Percentiles rank a stretch among this genome's conserved stretches.
Evolutionary conservation across 2,113 vertebrate species (phyloP).

Genomic region (Pteropus alecto): DNA sequence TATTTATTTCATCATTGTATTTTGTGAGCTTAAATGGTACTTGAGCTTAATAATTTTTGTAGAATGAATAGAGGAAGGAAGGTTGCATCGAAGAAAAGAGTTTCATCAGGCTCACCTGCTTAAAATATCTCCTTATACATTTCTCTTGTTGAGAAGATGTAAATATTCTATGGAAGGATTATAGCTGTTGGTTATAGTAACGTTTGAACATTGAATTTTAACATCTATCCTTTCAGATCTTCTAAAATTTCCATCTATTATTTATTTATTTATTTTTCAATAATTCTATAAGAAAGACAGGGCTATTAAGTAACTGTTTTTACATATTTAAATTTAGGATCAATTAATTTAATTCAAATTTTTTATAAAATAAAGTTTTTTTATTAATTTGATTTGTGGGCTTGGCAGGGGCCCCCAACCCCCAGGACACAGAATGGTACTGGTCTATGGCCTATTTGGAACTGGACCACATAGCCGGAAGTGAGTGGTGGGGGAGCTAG

Average conservation of each 20-base stretch:
- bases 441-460: too few species aligned
- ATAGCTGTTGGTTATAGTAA: neutral
- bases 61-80: neutral
- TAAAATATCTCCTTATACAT: neutral
- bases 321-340: neutral
- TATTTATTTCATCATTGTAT: neutral
- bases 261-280: conserved; percentile 14
- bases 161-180: neutral
- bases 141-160: neutral
- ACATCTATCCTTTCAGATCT: neutral
- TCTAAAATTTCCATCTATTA: neutral
- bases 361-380: neutral
- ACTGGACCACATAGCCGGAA: too few species aligned
- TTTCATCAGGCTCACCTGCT: neutral
- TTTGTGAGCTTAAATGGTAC: neutral
- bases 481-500: too few species aligned
- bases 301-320: neutral
- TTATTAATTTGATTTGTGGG: neutral
- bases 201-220: neutral
- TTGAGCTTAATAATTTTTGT: neutral
- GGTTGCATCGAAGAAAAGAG: neutral
- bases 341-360: neutral
- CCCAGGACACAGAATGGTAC: too few species aligned
- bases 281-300: neutral
- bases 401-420: too few species aligned